A percentile compares a stretch with the other conserved stretches of the same genome.
These are phyloP conservation scores for Gastracanthus pulcherrimus DNA, from an alignment of 2,888 invertebrate species.

Conservation along the genomic window DNA sequence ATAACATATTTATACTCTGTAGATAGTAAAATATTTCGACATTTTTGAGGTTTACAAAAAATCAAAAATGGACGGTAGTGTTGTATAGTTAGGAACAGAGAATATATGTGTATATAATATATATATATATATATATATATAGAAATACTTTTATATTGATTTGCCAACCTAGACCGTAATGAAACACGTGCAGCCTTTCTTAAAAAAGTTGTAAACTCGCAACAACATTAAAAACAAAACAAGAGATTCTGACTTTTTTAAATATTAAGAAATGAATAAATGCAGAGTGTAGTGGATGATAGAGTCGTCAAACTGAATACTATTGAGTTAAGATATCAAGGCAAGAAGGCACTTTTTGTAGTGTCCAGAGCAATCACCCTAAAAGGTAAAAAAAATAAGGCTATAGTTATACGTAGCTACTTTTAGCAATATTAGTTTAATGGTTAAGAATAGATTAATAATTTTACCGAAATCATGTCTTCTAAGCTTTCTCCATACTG, in stretches of 20 bases:
- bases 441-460: constrained; percentile 29
- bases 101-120: too few relatives aligned
- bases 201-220: not conserved
- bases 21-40: constrained; percentile 1
- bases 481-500: constrained; percentile 88
- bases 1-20: not conserved
- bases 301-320: not conserved
- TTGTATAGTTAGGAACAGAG: not conserved
- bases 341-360: constrained; percentile 91
- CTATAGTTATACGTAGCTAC: constrained; percentile 38
- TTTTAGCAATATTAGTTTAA: constrained; percentile 29
- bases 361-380: constrained; percentile 92
- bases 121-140: not conserved
- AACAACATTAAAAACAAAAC: constrained; percentile 11
- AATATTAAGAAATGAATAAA: constrained; percentile 22
- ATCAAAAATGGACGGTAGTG: constrained; percentile 24
- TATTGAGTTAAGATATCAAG: constrained; percentile 77
- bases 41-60: not conserved
- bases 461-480: constrained; percentile 87
- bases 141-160: constrained; percentile 24
- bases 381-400: constrained; percentile 75
- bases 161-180: not conserved
- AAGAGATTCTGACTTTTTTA: not conserved
- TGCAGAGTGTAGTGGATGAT: constrained; percentile 10
- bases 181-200: not conserved